A percentile compares a stretch with the other conserved stretches of the same genome.
phyloP scores from a whole-genome alignment of 2,113 vertebrate genomes.

The Bufo bufo region DNA sequence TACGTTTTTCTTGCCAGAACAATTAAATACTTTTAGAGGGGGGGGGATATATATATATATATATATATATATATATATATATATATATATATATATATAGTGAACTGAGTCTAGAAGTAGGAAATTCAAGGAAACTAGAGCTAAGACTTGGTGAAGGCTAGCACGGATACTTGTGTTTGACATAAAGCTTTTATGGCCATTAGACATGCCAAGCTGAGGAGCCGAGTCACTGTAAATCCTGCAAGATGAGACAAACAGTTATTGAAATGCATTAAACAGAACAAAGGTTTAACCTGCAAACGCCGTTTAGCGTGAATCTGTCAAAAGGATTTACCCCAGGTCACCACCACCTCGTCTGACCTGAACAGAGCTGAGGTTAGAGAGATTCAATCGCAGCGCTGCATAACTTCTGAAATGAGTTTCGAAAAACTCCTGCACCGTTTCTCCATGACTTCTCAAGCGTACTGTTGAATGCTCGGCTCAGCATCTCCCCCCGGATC shows the following conservation, averaged over 20 bases:
- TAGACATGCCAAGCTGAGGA: constrained; percentile 21
- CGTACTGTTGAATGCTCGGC: too few relatives aligned
- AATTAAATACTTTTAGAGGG: constrained; percentile 44
- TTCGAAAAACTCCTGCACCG: too few relatives aligned
- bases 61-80: too few relatives aligned
- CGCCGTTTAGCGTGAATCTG: not conserved
- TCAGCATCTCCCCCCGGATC: too few relatives aligned
- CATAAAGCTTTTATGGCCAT: constrained; percentile 27
- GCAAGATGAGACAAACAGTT: not conserved
- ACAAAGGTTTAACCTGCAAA: not conserved
- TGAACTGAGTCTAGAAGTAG: constrained; percentile 10
- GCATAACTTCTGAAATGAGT: too few relatives aligned
- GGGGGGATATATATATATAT: too few relatives aligned
- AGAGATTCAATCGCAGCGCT: too few relatives aligned
- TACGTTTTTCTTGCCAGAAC: constrained; percentile 33
- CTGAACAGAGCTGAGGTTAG: too few relatives aligned
- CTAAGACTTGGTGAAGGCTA: not conserved
- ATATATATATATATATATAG: not conserved
- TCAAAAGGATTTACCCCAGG: too few relatives aligned
- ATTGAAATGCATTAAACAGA: constrained; percentile 20
- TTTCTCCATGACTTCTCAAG: too few relatives aligned
- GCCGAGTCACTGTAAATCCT: constrained; percentile 22
- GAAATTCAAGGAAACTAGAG: not conserved
- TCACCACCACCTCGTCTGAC: too few relatives aligned
- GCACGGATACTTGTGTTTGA: constrained; percentile 2